phyloP scores from a whole-genome alignment of 2,888 invertebrate species.

The Hypercompe scribonia region DNA sequence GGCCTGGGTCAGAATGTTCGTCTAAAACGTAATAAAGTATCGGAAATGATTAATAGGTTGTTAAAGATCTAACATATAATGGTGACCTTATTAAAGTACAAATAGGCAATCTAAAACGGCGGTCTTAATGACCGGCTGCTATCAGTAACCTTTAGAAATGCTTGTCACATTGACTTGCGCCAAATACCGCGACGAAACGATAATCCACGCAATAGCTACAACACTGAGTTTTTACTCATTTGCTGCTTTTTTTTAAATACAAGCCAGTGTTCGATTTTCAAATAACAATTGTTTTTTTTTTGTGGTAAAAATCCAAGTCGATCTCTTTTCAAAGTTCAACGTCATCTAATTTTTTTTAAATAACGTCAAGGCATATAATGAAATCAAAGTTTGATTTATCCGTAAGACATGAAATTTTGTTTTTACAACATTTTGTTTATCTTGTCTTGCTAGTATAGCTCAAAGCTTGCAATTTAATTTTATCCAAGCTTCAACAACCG shows the following conservation, averaged over 20 bases:
- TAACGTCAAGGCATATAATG: not conserved
- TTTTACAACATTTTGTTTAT: not conserved
- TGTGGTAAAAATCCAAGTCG: not conserved
- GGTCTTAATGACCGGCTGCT: conserved; percentile 24
- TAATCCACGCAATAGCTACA: conserved; percentile 11
- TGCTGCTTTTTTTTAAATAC: not conserved
- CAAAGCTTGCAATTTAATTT: not conserved
- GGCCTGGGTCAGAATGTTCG: not conserved
- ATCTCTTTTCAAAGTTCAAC: not conserved
- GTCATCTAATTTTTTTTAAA: not conserved
- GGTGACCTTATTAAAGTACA: conserved; percentile 29
- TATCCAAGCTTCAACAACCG: not conserved
- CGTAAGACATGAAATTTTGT: not conserved
- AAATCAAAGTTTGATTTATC: not conserved
- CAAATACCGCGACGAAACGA: conserved; percentile 33
- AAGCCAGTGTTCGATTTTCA: conserved; percentile 5
- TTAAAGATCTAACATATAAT: conserved; percentile 12
- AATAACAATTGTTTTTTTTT: conserved; percentile 1
- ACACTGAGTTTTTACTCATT: not conserved
- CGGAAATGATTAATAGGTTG: conserved; percentile 1
- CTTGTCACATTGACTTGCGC: conserved; percentile 32
- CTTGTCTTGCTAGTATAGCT: not conserved
- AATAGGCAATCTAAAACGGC: conserved; percentile 27
- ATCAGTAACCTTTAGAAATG: conserved; percentile 45
- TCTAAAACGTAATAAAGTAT: conserved; percentile 1